These are phyloP conservation scores for Acanthopleura granulata DNA, from an alignment of 2,888 invertebrate genomes.

Conservation along the genomic window DNA sequence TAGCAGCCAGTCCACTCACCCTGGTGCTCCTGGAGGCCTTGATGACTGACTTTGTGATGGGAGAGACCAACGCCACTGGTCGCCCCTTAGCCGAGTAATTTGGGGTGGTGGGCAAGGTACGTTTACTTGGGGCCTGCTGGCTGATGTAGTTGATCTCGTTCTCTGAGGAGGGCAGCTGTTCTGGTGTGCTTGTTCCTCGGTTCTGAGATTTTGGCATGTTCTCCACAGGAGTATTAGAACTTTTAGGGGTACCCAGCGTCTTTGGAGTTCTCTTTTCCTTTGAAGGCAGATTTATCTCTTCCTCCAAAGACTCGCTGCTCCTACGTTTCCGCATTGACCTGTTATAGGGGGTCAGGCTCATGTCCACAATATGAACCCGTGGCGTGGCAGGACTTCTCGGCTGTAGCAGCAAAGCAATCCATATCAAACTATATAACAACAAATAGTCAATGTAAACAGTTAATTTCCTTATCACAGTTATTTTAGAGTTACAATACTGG, in stretches of 20 bases:
- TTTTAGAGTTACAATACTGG: no score
- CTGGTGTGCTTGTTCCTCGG: constrained; percentile 22
- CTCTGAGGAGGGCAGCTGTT: constrained; percentile 38
- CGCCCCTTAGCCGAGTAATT: neutral
- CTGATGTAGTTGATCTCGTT: constrained; percentile 42
- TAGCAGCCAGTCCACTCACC: neutral
- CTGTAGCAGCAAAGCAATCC: neutral
- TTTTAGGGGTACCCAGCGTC: neutral
- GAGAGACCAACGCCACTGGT: constrained; percentile 6
- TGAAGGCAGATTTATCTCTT: neutral
- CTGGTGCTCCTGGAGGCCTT: constrained; percentile 6
- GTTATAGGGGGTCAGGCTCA: constrained; percentile 8
- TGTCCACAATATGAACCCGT: constrained; percentile 12
- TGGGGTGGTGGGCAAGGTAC: neutral
- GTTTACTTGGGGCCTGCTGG: neutral
- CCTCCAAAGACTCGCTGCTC: constrained; percentile 4
- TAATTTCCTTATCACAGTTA: no score
- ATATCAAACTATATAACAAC: no score
- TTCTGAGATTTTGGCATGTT: neutral
- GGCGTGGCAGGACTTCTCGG: neutral
- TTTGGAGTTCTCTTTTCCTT: neutral
- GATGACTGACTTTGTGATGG: constrained; percentile 11
- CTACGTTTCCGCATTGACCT: neutral
- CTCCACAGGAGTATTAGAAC: neutral
- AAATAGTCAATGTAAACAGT: no score